These are phyloP conservation scores for Pachyuromys duprasi DNA, from an alignment of 2,797 vertebrate genomes.

Conservation along the genomic window DNA sequence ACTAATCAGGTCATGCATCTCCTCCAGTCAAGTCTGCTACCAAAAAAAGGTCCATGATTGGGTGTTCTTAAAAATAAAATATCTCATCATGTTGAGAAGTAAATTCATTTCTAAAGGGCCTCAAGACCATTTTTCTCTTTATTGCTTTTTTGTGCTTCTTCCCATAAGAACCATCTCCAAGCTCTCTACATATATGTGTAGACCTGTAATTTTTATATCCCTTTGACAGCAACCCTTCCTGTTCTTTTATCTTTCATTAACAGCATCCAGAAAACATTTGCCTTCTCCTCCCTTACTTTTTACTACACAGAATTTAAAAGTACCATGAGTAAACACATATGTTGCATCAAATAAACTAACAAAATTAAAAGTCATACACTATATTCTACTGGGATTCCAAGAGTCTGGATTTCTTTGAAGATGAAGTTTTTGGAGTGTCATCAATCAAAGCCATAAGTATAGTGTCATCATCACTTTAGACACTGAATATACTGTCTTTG, in stretches of 20 bases:
- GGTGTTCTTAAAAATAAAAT: constrained; percentile 49
- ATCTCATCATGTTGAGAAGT: constrained; percentile 19
- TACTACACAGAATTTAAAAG: neutral
- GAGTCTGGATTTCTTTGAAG: neutral
- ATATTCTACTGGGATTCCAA: neutral
- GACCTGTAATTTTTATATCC: neutral
- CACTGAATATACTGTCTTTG: neutral
- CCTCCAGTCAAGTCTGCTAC: neutral
- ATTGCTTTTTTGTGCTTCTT: neutral
- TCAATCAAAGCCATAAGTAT: neutral
- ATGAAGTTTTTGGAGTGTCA: neutral
- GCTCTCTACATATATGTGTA: neutral
- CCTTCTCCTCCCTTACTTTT: neutral
- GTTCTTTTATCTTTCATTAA: neutral
- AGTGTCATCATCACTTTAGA: neutral
- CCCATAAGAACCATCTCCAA: neutral
- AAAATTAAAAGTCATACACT: neutral
- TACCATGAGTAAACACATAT: neutral
- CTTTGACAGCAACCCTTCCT: neutral
- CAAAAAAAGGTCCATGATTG: neutral
- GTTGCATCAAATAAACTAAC: neutral
- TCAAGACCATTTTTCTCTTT: neutral
- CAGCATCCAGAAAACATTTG: neutral
- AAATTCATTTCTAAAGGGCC: constrained; percentile 48
- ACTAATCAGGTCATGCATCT: neutral